Percentiles rank a stretch among this genome's conserved stretches.
Evolutionary conservation across 2,797 vertebrate genomes (phyloP).

Genomic region (Pelochelys cantorii): DNA sequence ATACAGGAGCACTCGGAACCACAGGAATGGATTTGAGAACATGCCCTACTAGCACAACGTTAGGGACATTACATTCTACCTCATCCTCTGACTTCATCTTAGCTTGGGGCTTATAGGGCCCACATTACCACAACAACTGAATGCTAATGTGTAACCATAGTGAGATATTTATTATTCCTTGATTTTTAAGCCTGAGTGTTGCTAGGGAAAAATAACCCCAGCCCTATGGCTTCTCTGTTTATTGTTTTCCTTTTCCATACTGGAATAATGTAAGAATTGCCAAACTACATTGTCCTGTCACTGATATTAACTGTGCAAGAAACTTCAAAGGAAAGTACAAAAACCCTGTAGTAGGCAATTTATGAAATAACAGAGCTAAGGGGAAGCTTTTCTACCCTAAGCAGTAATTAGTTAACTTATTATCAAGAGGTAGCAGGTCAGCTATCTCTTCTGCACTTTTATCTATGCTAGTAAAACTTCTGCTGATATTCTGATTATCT

Average conservation of each 20-base stretch:
- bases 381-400: neutral
- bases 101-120: neutral
- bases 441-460: neutral
- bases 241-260: neutral
- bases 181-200: neutral
- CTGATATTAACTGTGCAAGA: neutral
- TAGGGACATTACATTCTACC: neutral
- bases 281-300: neutral
- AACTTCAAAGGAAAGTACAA: neutral
- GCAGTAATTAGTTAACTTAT: rapidly evolving
- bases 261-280: neutral
- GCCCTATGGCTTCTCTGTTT: neutral
- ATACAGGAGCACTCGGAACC: neutral
- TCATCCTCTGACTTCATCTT: neutral
- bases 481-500: neutral
- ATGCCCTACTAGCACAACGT: neutral
- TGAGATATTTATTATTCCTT: neutral
- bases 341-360: neutral
- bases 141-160: neutral
- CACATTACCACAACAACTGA: neutral
- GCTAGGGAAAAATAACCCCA: neutral
- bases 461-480: neutral
- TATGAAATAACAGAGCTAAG: neutral
- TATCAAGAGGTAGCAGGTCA: neutral
- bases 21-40: neutral